Evolutionary conservation across 2,888 invertebrate species (phyloP).

Genomic region (Chrysolina haemoptera): DNA sequence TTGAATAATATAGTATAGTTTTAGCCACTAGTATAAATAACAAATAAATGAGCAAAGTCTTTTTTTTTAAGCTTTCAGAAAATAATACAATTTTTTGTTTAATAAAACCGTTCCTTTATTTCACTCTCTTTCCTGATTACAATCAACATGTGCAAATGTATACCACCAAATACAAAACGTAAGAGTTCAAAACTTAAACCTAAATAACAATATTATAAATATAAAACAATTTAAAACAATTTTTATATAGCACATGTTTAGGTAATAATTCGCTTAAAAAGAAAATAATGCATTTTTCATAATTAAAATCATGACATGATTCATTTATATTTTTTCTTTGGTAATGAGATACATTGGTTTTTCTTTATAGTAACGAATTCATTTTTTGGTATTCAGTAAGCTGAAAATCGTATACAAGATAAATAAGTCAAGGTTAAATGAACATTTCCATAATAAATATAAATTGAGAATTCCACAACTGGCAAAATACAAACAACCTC

Average conservation of each 20-base stretch:
- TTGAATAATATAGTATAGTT: too few relatives aligned
- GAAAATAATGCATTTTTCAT: too few relatives aligned
- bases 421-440: neutral
- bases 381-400: neutral
- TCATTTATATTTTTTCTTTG: neutral
- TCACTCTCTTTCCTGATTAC: neutral
- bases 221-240: neutral
- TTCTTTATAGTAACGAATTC: neutral
- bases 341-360: neutral
- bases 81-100: neutral
- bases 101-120: constrained; percentile 1
- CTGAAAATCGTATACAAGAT: neutral
- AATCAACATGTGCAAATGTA: neutral
- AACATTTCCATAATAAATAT: neutral
- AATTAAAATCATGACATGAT: too few relatives aligned
- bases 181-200: neutral
- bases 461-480: neutral
- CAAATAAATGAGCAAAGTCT: too few relatives aligned
- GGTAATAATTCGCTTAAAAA: neutral
- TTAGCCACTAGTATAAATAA: too few relatives aligned
- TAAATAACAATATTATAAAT: constrained; percentile 7
- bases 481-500: too few relatives aligned
- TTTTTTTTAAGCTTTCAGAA: neutral
- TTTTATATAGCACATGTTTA: neutral
- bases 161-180: neutral